Conservation (phyloP, 2,797 vertebrate species). For the Carapus acus region DNA sequence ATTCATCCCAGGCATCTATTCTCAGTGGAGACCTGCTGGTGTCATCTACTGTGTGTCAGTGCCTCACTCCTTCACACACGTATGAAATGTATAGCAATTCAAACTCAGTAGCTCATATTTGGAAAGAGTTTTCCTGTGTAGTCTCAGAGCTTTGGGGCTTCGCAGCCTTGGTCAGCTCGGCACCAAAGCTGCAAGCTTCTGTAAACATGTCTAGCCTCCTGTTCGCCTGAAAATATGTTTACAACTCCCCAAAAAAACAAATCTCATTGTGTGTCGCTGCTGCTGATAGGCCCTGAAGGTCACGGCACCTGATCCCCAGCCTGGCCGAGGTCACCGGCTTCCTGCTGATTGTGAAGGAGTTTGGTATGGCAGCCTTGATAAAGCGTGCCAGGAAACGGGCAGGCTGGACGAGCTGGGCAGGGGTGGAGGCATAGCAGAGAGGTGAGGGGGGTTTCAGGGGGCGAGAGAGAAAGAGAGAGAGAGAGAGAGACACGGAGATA, state of each 20-base stretch:
- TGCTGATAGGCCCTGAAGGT: conserved; percentile 42
- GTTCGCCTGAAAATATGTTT: conserved; percentile 46
- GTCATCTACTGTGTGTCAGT: too few species aligned
- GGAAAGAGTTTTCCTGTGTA: too few species aligned
- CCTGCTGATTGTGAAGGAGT: conserved; percentile 55
- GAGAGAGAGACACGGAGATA: too few species aligned
- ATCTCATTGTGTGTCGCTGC: conserved; percentile 42
- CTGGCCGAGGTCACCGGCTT: conserved; percentile 50
- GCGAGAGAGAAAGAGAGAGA: too few species aligned
- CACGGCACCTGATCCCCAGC: conserved; percentile 35
- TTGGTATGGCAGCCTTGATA: conserved; percentile 45
- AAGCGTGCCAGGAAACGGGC: conserved; percentile 48
- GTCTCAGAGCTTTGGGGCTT: conserved; percentile 21
- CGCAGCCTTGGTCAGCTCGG: conserved; percentile 32
- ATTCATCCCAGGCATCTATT: too few species aligned
- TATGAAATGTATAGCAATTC: too few species aligned
- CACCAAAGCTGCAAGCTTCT: conserved; percentile 36
- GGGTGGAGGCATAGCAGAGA: conserved; percentile 9
- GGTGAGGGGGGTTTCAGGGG: background rate
- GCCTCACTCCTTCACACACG: too few species aligned
- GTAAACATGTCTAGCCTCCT: conserved; percentile 37
- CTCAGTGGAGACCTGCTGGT: too few species aligned
- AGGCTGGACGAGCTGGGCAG: conserved; percentile 26
- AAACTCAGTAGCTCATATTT: too few species aligned
- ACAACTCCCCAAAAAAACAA: conserved; percentile 19